Conservation (phyloP, 2,113 vertebrate genomes). For the Scortum barcoo region DNA sequence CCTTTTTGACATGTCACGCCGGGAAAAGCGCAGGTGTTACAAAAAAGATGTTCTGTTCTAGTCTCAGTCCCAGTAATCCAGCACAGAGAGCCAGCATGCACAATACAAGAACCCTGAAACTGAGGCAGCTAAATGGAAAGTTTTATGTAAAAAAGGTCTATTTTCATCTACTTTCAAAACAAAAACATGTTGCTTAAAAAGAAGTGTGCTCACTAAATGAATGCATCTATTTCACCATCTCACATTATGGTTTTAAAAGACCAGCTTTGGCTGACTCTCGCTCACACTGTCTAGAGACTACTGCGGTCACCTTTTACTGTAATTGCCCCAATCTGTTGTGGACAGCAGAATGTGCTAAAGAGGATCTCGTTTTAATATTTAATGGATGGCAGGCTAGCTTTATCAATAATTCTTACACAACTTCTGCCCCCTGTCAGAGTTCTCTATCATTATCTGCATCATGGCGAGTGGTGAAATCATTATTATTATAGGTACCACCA, state of each 20-base stretch:
- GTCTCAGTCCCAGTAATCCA: neutral
- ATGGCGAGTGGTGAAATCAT: too few relatives aligned
- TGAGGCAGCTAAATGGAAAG: neutral
- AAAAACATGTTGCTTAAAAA: neutral
- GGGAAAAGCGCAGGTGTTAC: neutral
- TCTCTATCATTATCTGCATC: neutral
- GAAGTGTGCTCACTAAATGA: slow-evolving; percentile 22
- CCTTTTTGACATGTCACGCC: neutral
- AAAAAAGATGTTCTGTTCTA: neutral
- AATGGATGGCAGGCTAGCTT: neutral
- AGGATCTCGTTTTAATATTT: slow-evolving; percentile 31
- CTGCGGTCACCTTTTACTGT: slow-evolving; percentile 37
- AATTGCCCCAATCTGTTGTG: slow-evolving; percentile 10
- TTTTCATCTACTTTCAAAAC: neutral
- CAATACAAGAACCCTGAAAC: neutral
- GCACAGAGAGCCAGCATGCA: too few relatives aligned
- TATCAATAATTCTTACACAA: neutral
- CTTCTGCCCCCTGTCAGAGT: neutral
- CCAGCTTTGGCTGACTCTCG: slow-evolving; percentile 10
- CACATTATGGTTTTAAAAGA: neutral
- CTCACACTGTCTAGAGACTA: neutral
- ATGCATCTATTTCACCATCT: slow-evolving; percentile 23
- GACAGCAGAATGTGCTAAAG: neutral
- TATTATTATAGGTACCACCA: neutral
- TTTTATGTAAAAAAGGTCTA: neutral